phyloP scores from a whole-genome alignment of 2,888 invertebrate genomes.

The Ennomos quercinarius region DNA sequence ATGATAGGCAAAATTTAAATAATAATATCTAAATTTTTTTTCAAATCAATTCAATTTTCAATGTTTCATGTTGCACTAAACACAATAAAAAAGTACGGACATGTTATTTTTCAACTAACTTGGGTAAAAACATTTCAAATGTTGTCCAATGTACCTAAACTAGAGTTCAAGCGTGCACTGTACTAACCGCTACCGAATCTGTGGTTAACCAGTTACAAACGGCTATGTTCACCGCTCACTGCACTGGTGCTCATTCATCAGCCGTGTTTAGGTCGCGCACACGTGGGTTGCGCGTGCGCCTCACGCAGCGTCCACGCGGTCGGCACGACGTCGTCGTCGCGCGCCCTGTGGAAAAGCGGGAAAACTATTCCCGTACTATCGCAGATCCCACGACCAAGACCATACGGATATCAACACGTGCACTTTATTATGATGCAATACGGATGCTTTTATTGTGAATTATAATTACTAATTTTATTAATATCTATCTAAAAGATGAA shows the following conservation, averaged over 20 bases:
- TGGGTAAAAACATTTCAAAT: too few species aligned
- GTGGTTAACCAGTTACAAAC: background rate
- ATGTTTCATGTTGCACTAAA: too few species aligned
- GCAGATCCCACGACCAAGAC: constrained; percentile 6
- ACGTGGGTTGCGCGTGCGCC: constrained; percentile 64
- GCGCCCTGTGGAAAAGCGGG: constrained; percentile 48
- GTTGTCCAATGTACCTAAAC: too few species aligned
- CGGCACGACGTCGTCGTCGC: constrained; percentile 19
- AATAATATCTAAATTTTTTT: too few species aligned
- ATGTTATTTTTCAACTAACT: too few species aligned
- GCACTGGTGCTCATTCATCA: constrained; percentile 40
- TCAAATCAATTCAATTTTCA: too few species aligned
- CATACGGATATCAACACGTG: background rate
- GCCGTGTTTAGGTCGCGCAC: constrained; percentile 46
- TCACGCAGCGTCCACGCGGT: constrained; percentile 24
- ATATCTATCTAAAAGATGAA: background rate
- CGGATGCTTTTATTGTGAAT: background rate
- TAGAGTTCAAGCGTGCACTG: too few species aligned
- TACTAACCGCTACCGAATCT: constrained; percentile 2
- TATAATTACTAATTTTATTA: too few species aligned
- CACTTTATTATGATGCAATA: constrained; percentile 2
- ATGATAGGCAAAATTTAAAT: too few species aligned
- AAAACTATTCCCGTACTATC: constrained; percentile 45
- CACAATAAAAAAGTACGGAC: too few species aligned
- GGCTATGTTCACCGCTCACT: background rate